Percentiles rank a stretch among this genome's conserved stretches.
Conservation (phyloP, 2,113 vertebrate species). For the Cyprinus carpio region DNA sequence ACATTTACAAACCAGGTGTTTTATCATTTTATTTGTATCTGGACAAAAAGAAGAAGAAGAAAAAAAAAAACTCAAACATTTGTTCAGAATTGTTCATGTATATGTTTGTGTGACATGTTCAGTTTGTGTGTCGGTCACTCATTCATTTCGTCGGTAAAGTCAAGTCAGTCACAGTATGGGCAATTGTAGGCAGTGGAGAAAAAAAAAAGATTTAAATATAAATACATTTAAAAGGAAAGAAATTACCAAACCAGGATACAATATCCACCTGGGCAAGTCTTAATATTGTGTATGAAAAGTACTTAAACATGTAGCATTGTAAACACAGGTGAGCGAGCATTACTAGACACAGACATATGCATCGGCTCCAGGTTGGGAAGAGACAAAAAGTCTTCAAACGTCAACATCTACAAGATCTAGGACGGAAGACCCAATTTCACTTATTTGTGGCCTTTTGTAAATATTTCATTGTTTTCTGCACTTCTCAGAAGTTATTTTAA, state of each 20-base stretch:
- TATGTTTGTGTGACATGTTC: slow-evolving; percentile 78
- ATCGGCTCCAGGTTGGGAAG: slow-evolving; percentile 64
- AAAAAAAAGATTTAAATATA: slow-evolving; percentile 69
- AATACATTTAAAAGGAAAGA: slow-evolving; percentile 71
- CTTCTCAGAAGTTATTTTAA: slow-evolving; percentile 80
- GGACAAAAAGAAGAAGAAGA: slow-evolving; percentile 58
- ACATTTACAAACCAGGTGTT: neutral
- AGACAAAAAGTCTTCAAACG: slow-evolving; percentile 59
- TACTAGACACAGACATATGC: slow-evolving; percentile 63
- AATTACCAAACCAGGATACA: slow-evolving; percentile 71
- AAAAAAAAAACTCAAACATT: slow-evolving; percentile 67
- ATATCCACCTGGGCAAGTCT: slow-evolving; percentile 66
- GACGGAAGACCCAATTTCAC: slow-evolving; percentile 77
- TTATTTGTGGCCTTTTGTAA: slow-evolving; percentile 53
- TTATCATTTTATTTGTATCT: slow-evolving; percentile 69
- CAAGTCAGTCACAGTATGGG: slow-evolving; percentile 81
- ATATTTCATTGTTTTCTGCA: slow-evolving; percentile 63
- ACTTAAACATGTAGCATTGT: slow-evolving; percentile 75
- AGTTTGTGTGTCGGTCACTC: slow-evolving; percentile 73
- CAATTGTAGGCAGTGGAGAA: slow-evolving; percentile 68
- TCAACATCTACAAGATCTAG: slow-evolving; percentile 73
- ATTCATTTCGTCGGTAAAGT: slow-evolving; percentile 83
- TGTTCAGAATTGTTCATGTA: slow-evolving; percentile 61
- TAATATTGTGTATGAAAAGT: slow-evolving; percentile 68
- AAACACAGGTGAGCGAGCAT: slow-evolving; percentile 73